Conservation (phyloP, 2,888 invertebrate species). For the Nysson spinosus region DNA sequence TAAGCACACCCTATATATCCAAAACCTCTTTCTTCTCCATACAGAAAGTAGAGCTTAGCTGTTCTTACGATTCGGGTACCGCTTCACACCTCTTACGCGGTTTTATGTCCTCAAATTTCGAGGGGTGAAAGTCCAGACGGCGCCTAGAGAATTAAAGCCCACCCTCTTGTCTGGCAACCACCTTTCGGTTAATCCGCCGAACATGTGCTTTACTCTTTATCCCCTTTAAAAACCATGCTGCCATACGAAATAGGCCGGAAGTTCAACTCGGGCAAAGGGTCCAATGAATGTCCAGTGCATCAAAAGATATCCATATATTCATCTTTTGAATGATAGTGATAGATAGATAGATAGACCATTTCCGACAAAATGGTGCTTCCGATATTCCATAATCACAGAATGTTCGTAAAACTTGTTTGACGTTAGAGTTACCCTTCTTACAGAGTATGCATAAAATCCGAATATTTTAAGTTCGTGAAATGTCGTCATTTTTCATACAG, state of each 20-base stretch:
- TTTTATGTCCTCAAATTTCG: slow-evolving; percentile 17
- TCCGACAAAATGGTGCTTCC: too few relatives aligned
- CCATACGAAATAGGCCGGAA: not conserved
- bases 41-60: not conserved
- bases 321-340: not conserved
- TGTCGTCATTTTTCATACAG: too few relatives aligned
- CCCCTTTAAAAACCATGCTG: slow-evolving; percentile 14
- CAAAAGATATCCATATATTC: not conserved
- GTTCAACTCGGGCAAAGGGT: slow-evolving; percentile 3
- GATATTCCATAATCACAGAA: too few relatives aligned
- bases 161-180: slow-evolving; percentile 43
- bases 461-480: too few relatives aligned
- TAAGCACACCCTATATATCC: not conserved
- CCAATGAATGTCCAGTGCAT: too few relatives aligned
- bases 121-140: slow-evolving; percentile 48
- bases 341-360: too few relatives aligned
- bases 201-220: slow-evolving; percentile 15
- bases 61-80: slow-evolving; percentile 17
- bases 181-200: slow-evolving; percentile 37
- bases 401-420: too few relatives aligned
- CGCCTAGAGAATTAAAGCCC: slow-evolving; percentile 32
- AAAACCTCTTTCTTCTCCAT: not conserved
- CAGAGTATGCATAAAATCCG: too few relatives aligned
- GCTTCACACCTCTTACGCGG: slow-evolving; percentile 27
- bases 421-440: too few relatives aligned